Conservation (phyloP, 2,888 invertebrate species). For the Lasioglossum vierecki region DNA sequence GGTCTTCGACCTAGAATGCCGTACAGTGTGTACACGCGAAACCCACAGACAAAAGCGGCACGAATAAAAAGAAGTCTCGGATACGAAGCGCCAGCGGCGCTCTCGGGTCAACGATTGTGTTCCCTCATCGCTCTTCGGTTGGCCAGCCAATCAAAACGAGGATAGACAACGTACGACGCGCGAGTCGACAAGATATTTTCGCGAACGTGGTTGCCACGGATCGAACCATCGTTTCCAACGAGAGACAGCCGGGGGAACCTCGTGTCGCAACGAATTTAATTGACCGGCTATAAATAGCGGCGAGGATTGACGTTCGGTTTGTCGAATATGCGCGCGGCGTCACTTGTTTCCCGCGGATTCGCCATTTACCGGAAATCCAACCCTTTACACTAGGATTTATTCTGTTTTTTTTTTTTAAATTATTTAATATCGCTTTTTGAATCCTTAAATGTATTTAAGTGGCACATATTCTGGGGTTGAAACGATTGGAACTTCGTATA, state of each 20-base stretch:
- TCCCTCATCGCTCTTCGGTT: not conserved
- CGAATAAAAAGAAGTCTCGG: slow-evolving; percentile 17
- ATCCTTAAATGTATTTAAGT: too few relatives aligned
- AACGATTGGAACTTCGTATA: not conserved
- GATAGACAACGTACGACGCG: slow-evolving; percentile 12
- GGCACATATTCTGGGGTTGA: not conserved
- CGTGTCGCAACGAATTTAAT: slow-evolving; percentile 4
- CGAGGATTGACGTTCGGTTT: slow-evolving; percentile 6
- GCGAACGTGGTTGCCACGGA: not conserved
- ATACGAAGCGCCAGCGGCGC: slow-evolving; percentile 12
- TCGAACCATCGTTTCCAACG: not conserved
- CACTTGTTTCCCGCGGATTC: not conserved
- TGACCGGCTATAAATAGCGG: not conserved
- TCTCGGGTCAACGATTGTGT: slow-evolving; percentile 30
- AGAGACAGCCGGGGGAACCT: not conserved
- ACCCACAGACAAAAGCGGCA: slow-evolving; percentile 4
- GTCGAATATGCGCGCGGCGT: not conserved
- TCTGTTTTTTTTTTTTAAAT: too few relatives aligned
- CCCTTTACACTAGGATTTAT: not conserved
- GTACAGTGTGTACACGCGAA: not conserved
- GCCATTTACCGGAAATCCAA: not conserved
- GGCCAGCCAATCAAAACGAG: not conserved
- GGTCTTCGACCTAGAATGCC: slow-evolving; percentile 76
- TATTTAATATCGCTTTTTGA: too few relatives aligned
- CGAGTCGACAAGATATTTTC: not conserved